Evolutionary conservation across 2,797 vertebrate species (phyloP).

Genomic region (Urosaurus nigricauda): DNA sequence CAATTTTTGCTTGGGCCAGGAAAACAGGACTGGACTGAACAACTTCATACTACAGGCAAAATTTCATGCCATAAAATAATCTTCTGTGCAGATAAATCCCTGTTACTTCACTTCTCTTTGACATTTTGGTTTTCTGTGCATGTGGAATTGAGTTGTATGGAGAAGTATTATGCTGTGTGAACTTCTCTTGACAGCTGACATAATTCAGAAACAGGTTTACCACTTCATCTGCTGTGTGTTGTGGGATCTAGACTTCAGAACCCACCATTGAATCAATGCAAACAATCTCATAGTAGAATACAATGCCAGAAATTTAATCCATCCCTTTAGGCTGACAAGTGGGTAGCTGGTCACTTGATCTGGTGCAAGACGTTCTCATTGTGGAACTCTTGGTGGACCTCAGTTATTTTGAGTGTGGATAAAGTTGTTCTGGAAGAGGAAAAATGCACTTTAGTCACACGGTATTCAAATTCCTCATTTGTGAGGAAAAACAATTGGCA

Average conservation of each 20-base stretch:
- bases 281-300: background rate
- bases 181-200: background rate
- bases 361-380: background rate
- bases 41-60: background rate
- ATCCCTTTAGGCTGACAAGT: background rate
- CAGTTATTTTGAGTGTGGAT: background rate
- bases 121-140: background rate
- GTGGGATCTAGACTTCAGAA: background rate
- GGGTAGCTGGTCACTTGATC: background rate
- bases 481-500: background rate
- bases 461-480: background rate
- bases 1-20: background rate
- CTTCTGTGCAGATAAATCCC: background rate
- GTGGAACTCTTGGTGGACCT: background rate
- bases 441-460: background rate
- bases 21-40: background rate
- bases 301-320: background rate
- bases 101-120: background rate
- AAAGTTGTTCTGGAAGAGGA: background rate
- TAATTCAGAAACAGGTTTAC: too few species aligned
- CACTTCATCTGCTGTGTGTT: background rate
- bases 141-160: background rate
- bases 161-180: background rate
- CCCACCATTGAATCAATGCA: background rate
- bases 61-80: background rate